phyloP scores from a whole-genome alignment of 1,140 invertebrate genomes.

The Drosophila arizonae region DNA sequence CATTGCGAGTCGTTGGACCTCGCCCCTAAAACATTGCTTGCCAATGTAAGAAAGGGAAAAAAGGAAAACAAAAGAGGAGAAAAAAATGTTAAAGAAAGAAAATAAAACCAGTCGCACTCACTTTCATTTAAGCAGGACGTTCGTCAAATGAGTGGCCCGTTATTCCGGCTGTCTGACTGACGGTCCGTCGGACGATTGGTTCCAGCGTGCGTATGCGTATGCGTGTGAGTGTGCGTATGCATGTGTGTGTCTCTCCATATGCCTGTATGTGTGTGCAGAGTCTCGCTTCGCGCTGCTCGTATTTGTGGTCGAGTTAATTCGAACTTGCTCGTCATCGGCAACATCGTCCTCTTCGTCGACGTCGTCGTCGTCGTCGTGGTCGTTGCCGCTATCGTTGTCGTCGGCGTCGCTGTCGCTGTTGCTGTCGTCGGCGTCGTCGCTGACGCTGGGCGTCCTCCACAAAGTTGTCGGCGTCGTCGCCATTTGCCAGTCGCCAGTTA shows the following conservation, averaged over 20 bases:
- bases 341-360: slow-evolving; percentile 14
- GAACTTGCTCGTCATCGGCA: slow-evolving; percentile 52
- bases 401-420: not conserved
- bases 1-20: slow-evolving; percentile 11
- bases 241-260: not conserved
- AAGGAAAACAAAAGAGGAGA: not conserved
- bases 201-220: not conserved
- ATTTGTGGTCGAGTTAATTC: slow-evolving; percentile 74
- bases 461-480: slow-evolving; percentile 21
- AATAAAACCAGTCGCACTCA: slow-evolving; percentile 23
- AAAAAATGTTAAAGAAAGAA: slow-evolving; percentile 1
- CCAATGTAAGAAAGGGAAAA: slow-evolving; percentile 12
- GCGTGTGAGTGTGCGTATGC: not conserved
- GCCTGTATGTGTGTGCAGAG: slow-evolving; percentile 2
- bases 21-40: slow-evolving; percentile 25
- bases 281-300: slow-evolving; percentile 47
- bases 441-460: slow-evolving; percentile 34
- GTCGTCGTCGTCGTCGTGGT: not conserved
- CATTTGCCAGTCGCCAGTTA: slow-evolving; percentile 47
- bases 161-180: slow-evolving; percentile 1
- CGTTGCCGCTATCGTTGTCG: not conserved
- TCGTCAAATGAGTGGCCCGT: slow-evolving; percentile 28
- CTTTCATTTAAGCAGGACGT: slow-evolving; percentile 42
- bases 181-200: not conserved
- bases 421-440: slow-evolving; percentile 8